Conservation (phyloP, 2,797 vertebrate genomes). For the Gallinago solitaria region DNA sequence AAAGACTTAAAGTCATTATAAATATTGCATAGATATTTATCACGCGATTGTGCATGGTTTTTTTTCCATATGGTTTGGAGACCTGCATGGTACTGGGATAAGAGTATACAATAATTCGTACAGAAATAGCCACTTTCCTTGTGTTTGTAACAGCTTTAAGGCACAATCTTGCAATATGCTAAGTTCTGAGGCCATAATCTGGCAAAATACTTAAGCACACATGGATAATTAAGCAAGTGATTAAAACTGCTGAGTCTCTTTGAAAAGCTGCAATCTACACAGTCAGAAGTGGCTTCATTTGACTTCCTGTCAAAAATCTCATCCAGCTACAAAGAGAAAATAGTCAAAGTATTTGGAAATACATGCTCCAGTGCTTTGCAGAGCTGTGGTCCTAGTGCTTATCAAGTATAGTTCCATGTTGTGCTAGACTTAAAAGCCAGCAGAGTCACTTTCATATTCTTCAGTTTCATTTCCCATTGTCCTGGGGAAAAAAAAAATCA, state of each 20-base stretch:
- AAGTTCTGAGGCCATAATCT: conserved; percentile 3
- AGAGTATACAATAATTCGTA: neutral
- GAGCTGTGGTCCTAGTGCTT: neutral
- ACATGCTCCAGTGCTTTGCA: conserved; percentile 13
- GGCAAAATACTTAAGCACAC: neutral
- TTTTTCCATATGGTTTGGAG: neutral
- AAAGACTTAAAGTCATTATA: neutral
- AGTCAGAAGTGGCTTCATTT: conserved; percentile 16
- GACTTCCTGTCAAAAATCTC: conserved; percentile 49
- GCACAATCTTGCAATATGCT: neutral
- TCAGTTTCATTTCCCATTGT: conserved; percentile 13
- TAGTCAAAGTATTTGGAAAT: conserved; percentile 26
- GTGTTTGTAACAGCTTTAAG: neutral
- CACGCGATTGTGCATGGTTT: neutral
- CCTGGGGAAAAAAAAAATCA: neutral
- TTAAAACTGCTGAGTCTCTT: conserved; percentile 50
- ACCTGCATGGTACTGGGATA: neutral
- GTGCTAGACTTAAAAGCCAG: conserved; percentile 15
- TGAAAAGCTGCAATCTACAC: conserved; percentile 49
- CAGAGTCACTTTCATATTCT: neutral
- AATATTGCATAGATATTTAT: neutral
- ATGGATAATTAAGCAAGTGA: conserved; percentile 39
- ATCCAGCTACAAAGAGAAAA: conserved; percentile 25
- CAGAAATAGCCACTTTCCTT: neutral
- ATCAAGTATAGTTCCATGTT: neutral